Evolutionary conservation across 2,113 vertebrate species (phyloP).

Genomic region (Zootoca vivipara): DNA sequence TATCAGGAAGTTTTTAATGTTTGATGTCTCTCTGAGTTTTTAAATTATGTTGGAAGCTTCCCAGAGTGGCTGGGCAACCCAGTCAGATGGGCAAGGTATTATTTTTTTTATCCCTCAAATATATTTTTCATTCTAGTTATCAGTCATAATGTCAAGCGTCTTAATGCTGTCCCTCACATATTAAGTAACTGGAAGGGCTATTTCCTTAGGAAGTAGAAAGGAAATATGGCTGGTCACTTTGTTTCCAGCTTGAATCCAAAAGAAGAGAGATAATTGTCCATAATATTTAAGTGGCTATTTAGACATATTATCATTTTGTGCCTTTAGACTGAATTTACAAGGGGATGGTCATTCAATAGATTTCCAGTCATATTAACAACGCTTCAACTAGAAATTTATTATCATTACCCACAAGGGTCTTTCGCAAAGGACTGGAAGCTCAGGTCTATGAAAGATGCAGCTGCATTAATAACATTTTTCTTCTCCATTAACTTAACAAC

Average conservation of each 20-base stretch:
- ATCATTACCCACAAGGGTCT: constrained; percentile 11
- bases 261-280: not conserved
- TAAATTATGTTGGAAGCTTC: too few relatives aligned
- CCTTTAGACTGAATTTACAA: not conserved
- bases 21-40: too few relatives aligned
- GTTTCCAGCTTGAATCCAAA: not conserved
- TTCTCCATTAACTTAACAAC: constrained; percentile 30
- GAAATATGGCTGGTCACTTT: not conserved
- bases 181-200: too few relatives aligned
- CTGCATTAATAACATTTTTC: not conserved
- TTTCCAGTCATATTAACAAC: not conserved
- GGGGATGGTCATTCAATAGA: not conserved
- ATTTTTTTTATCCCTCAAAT: not conserved
- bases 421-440: constrained; percentile 24
- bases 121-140: not conserved
- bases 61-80: too few relatives aligned
- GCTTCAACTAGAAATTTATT: constrained; percentile 31
- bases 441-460: constrained; percentile 26
- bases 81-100: too few relatives aligned
- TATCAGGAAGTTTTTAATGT: too few relatives aligned
- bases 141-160: not conserved
- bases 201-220: not conserved
- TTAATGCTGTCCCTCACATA: not conserved
- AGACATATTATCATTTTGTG: not conserved
- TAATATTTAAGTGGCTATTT: constrained; percentile 26